Evolutionary conservation across 1,140 invertebrate species (phyloP), one percentile per base, ranked within the genome.

Genomic region (Euura saliciscinereae): DNA sequence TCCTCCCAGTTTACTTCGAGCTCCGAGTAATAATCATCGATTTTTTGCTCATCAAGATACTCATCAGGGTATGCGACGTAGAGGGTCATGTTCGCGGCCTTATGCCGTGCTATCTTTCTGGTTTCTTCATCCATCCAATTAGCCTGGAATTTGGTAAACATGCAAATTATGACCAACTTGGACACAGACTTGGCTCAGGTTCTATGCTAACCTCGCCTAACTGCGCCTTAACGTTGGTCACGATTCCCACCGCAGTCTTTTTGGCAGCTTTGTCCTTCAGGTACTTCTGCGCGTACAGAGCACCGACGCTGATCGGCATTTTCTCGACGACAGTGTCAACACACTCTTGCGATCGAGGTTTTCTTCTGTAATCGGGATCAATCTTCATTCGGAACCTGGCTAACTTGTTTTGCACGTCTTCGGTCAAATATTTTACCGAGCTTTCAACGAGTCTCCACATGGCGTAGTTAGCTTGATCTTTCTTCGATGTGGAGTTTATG

Each of bases 121-220:
- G 97, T 98, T 66, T 89, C 87, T 1, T 92, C 89, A 79, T 98
- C 96, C 95, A 98, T 97, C 97, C 96, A 98, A 4, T 94, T 92
- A 2, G 96, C 91, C 78, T 92, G 45, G 2, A 75, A 84, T 13
- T 28, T 28, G 84, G 13, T 6, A 4, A 3, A 8, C 13, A 11
- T 11, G 3, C 10, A 59, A 3, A 59, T 59, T 6, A 28, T 28
- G 28, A 28, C 0, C 28, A 28, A 28, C 28, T 28, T 28, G 28
- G 1, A 28, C 28, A 28, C 28, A 28, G 28, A 28, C 1, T 28
- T 28, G 28, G 28, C 28, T 28, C 28, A 28, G 28, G 1, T 28
- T 28, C 28, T 28, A 28, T 59, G 51, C 4, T 8, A n/a, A 88
- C 87, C 70, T 87, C 84, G 5, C 79, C 84, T 78, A 88, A 88